Evolutionary conservation across 2,113 vertebrate species (phyloP).

Genomic region (Ptilorrhoa leucosticta): DNA sequence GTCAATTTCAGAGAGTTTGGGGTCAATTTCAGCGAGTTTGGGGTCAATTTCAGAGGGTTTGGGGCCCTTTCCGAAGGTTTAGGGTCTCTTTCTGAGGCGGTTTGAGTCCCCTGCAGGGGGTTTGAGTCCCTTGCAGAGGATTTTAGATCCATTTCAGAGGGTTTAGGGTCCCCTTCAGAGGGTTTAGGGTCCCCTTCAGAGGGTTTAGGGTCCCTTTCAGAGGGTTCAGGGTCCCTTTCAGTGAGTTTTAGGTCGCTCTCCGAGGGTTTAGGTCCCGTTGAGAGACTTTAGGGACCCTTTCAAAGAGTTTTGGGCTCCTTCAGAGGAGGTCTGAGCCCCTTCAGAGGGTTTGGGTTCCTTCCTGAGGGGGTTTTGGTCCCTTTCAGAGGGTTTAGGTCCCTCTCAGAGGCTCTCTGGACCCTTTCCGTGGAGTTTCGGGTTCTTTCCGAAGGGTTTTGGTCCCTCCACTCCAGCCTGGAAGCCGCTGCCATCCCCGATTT

Average conservation of each 20-base stretch:
- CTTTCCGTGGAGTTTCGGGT: too few species aligned
- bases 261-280: background rate
- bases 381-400: background rate
- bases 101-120: background rate
- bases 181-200: background rate
- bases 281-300: background rate
- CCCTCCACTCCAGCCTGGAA: background rate
- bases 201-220: background rate
- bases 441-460: background rate
- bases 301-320: background rate
- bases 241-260: background rate
- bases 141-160: too few species aligned
- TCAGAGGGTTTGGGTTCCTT: too few species aligned
- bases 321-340: background rate
- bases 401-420: too few species aligned
- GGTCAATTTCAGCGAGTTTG: accelerated
- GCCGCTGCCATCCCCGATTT: background rate
- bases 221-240: background rate
- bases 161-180: too few species aligned
- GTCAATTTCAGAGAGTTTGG: too few species aligned
- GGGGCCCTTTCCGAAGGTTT: background rate
- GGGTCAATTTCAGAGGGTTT: too few species aligned
- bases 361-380: background rate
- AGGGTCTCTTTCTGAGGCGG: background rate
- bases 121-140: background rate